These are phyloP conservation scores for Chrysomela aeneicollis DNA, from an alignment of 2,888 invertebrate genomes.

Conservation along the genomic window DNA sequence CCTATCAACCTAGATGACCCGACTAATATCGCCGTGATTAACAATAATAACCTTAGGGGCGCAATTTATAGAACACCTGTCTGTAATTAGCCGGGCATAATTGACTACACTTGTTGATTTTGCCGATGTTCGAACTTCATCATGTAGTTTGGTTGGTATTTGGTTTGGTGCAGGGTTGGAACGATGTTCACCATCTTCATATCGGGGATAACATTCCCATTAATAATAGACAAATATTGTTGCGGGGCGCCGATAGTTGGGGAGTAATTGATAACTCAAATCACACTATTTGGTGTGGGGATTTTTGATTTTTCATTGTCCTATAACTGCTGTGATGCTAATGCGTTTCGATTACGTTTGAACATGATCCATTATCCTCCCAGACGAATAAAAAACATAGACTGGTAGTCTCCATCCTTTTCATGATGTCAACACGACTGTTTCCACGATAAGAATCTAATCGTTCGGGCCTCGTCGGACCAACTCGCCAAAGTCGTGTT, in stretches of 20 bases:
- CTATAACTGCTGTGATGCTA: no score
- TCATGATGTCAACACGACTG: no score
- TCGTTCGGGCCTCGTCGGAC: no score
- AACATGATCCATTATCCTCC: no score
- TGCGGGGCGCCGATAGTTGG: slow-evolving; percentile 18
- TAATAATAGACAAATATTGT: slow-evolving; percentile 34
- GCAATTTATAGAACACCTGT: slow-evolving; percentile 56
- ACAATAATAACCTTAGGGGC: slow-evolving; percentile 54
- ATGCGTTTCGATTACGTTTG: no score
- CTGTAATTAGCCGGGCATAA: slow-evolving; percentile 55
- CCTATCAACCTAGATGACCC: slow-evolving; percentile 32
- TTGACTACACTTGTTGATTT: slow-evolving; percentile 56
- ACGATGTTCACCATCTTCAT: slow-evolving; percentile 23
- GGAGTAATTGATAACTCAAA: neutral
- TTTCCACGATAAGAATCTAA: no score
- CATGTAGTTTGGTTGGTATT: slow-evolving; percentile 18
- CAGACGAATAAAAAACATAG: no score
- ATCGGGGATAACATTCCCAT: slow-evolving; percentile 32
- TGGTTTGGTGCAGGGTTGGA: slow-evolving; percentile 6
- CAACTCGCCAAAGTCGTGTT: no score
- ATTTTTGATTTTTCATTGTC: no score
- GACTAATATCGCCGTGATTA: slow-evolving; percentile 53
- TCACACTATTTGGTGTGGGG: no score
- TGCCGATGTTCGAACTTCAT: slow-evolving; percentile 45
- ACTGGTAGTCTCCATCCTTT: no score